Conservation (phyloP, 2,888 invertebrate species). For the Andrena minutula region DNA sequence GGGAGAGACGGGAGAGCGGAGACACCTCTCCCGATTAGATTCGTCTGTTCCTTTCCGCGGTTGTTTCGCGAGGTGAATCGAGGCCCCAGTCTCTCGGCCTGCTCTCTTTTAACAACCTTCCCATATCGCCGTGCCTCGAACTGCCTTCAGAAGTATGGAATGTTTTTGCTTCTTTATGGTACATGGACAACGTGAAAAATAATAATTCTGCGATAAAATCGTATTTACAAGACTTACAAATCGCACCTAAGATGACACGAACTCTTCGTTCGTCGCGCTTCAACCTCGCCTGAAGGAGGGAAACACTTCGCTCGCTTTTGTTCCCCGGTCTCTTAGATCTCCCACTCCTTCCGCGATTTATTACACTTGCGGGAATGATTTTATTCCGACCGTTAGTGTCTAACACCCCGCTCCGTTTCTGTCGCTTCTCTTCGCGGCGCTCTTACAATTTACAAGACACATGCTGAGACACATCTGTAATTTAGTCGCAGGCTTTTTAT, state of each 20-base stretch:
- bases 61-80: constrained; percentile 51
- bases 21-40: background rate
- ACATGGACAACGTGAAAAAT: constrained; percentile 82
- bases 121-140: constrained; percentile 75
- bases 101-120: constrained; percentile 69
- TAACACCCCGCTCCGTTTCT: too few relatives aligned
- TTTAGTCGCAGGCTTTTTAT: background rate
- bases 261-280: constrained; percentile 77
- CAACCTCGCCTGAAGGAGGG: constrained; percentile 46
- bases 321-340: too few relatives aligned
- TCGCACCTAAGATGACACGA: constrained; percentile 81
- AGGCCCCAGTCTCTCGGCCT: constrained; percentile 58
- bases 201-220: constrained; percentile 78
- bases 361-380: too few relatives aligned
- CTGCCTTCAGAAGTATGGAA: constrained; percentile 79
- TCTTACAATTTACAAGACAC: constrained; percentile 9
- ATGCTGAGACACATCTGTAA: background rate
- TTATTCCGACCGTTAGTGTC: too few relatives aligned
- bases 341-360: too few relatives aligned
- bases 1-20: constrained; percentile 66
- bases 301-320: too few relatives aligned
- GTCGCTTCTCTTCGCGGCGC: too few relatives aligned
- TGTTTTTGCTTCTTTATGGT: constrained; percentile 81
- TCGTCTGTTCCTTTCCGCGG: background rate
- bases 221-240: constrained; percentile 85